Conservation (phyloP, 2,888 invertebrate genomes). For the Entomobrya proxima region DNA sequence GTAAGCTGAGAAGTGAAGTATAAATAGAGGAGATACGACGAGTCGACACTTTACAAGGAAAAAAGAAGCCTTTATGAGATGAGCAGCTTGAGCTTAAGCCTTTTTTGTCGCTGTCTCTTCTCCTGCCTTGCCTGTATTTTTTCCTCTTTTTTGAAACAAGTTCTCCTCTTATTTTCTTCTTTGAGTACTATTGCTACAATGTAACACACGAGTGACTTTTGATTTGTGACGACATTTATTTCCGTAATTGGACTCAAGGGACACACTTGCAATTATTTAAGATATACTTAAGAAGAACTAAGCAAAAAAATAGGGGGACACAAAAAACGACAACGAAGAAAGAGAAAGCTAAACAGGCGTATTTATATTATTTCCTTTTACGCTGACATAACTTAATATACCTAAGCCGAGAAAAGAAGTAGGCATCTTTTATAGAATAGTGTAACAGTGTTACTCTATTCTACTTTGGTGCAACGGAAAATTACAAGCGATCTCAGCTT, state of each 20-base stretch:
- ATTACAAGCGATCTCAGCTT: slow-evolving; percentile 19
- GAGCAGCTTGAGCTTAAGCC: slow-evolving; percentile 28
- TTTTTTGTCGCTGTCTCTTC: not conserved
- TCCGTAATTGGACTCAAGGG: slow-evolving; percentile 63
- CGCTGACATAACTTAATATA: slow-evolving; percentile 24
- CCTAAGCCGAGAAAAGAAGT: not conserved
- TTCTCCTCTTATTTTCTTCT: not conserved
- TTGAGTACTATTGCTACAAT: not conserved
- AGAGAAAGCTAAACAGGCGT: not conserved
- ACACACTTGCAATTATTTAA: slow-evolving; percentile 63
- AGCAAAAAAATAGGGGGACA: slow-evolving; percentile 15
- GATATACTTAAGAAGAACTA: slow-evolving; percentile 50
- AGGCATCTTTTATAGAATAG: not conserved
- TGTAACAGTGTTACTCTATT: not conserved
- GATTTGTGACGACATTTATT: slow-evolving; percentile 67
- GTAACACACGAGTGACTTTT: slow-evolving; percentile 45
- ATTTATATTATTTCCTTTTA: slow-evolving; percentile 7
- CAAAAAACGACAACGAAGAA: slow-evolving; percentile 17
- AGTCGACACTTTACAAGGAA: slow-evolving; percentile 6
- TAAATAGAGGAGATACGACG: slow-evolving; percentile 7
- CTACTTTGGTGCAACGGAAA: slow-evolving; percentile 1
- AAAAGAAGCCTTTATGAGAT: not conserved
- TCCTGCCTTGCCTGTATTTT: not conserved
- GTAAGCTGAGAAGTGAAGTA: slow-evolving; percentile 33
- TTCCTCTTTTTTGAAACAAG: not conserved